These are phyloP conservation scores for Malacoctenus gilli DNA, from an alignment of 2,797 vertebrate species.

Conservation along the genomic window DNA sequence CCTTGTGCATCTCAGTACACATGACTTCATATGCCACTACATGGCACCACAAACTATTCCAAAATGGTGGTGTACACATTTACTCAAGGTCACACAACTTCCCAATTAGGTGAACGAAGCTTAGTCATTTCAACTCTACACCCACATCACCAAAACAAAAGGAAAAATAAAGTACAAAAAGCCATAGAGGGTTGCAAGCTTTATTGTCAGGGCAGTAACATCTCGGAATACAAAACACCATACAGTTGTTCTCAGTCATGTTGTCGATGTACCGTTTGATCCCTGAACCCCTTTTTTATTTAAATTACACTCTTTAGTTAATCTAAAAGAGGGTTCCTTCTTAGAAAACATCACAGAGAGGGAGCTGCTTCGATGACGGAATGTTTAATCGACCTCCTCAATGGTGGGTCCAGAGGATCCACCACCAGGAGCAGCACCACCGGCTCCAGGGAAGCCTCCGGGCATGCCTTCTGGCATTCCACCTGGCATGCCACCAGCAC, in stretches of 20 bases:
- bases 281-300: constrained; percentile 55
- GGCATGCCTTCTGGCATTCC: constrained; percentile 90
- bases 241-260: constrained; percentile 41
- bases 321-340: constrained; percentile 71
- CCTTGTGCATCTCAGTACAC: too few relatives aligned
- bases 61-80: too few relatives aligned
- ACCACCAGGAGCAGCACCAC: constrained; percentile 79
- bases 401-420: constrained; percentile 86
- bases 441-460: constrained; percentile 85
- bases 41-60: too few relatives aligned
- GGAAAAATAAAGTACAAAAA: too few relatives aligned
- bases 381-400: constrained; percentile 84
- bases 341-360: constrained; percentile 57
- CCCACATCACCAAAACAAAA: too few relatives aligned
- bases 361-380: constrained; percentile 10
- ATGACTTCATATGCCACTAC: too few relatives aligned
- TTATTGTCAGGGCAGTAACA: constrained; percentile 64
- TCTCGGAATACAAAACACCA: constrained; percentile 44
- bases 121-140: too few relatives aligned
- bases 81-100: too few relatives aligned
- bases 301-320: constrained; percentile 60
- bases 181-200: constrained; percentile 50
- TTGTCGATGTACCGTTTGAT: constrained; percentile 43
- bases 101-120: too few relatives aligned
- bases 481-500: constrained; percentile 83